Conservation (phyloP, 2,797 vertebrate species). For the Myiothlypis chrysogaster region DNA sequence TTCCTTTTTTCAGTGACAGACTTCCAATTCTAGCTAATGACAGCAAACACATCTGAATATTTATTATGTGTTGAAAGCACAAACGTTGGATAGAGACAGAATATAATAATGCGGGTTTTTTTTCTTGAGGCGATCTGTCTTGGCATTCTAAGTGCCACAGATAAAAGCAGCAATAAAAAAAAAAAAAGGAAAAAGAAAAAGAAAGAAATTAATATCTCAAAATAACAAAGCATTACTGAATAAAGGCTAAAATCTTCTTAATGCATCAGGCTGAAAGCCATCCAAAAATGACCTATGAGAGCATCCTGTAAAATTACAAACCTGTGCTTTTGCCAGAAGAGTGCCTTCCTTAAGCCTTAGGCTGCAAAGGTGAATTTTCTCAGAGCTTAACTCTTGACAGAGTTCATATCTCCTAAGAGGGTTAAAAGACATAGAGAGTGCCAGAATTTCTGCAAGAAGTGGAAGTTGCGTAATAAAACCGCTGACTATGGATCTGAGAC, state of each 20-base stretch:
- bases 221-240: constrained; percentile 33
- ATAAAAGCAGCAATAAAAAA: background rate
- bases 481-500: background rate
- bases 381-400: background rate
- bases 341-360: background rate
- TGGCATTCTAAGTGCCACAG: background rate
- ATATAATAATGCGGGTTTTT: constrained; percentile 19
- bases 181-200: background rate
- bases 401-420: background rate
- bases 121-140: background rate
- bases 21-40: constrained; percentile 14
- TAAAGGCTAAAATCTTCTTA: constrained; percentile 9
- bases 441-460: background rate
- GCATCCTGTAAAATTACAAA: background rate
- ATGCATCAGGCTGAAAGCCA: background rate
- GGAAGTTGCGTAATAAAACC: background rate
- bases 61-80: constrained; percentile 20
- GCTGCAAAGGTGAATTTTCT: background rate
- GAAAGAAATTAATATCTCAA: background rate
- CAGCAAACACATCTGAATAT: constrained; percentile 41
- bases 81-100: constrained; percentile 4
- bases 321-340: background rate
- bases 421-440: background rate
- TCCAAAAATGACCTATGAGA: background rate
- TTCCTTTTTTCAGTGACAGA: background rate